Evolutionary conservation across 2,113 vertebrate genomes (phyloP), one percentile per base, ranked within the genome.

Genomic region (Sigmodon hispidus): DNA sequence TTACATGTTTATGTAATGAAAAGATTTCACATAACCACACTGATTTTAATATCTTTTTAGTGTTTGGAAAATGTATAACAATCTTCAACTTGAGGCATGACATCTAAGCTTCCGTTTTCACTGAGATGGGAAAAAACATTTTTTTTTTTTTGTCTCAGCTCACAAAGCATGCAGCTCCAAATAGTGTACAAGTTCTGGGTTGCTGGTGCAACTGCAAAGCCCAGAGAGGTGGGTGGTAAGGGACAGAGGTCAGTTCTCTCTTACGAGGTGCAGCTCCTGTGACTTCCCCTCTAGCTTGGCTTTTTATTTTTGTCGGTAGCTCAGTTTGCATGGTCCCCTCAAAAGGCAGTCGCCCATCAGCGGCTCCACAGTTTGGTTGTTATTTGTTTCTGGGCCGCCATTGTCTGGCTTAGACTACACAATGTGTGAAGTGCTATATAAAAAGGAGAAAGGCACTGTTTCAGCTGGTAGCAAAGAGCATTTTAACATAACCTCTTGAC

Each of bases 401-500:
- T 93, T 95, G 89, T 97, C 63, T 80, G 45, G 50, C 75, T 69
- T 75, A 19, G 34, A 90, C 86, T 88, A 93, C 31, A 16, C 57
- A 19, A 5, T 11, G 86, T 87, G 96, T 63, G 17, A 80, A 96
- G 89, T 43, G 79, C 89, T 88, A 2, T 61, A 29, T 6, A 96
- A 29, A 94, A 34, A 76, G 76, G 75, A 87, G 40, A 93, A 96
- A 93, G 91, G 73, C 50, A 15, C n/a, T 76, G 75, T 26, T 91
- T 90, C 73, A 19, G 61, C 72, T 79, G 26, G 22, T 79, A 72
- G 73, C 80, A 95, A 55, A 87, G 76, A 50, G 59, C 1, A 4
- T 90, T 97, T 96, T 91, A 80, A 96, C 93, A 96, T 89, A 79
- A 89, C 75, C 89, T 84, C 79, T 63, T 15, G 67, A 85, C 43